These are phyloP conservation scores for Bibio marci DNA, from an alignment of 2,888 invertebrate genomes.

Conservation along the genomic window DNA sequence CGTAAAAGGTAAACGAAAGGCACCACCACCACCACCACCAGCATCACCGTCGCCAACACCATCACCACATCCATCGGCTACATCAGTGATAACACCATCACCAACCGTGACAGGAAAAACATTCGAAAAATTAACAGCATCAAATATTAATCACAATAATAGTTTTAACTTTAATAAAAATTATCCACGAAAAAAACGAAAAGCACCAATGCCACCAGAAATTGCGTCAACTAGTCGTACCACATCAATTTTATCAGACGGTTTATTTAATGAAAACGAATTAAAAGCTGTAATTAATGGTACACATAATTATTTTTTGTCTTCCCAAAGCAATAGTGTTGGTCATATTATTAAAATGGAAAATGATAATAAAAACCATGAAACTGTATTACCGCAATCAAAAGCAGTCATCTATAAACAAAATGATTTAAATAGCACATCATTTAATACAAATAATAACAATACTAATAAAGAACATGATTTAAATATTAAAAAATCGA, in stretches of 20 bases:
- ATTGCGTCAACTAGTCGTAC: slow-evolving; percentile 10
- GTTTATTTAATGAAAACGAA: slow-evolving; percentile 11
- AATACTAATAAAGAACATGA: no score
- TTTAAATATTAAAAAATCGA: no score
- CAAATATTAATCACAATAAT: neutral
- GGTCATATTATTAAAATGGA: neutral
- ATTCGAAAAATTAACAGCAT: slow-evolving; percentile 5
- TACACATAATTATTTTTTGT: neutral
- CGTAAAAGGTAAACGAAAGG: slow-evolving; percentile 59
- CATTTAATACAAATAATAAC: no score
- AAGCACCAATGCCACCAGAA: slow-evolving; percentile 40
- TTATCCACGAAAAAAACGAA: slow-evolving; percentile 30
- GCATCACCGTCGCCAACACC: slow-evolving; percentile 7
- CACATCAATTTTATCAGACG: slow-evolving; percentile 7
- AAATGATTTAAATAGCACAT: no score
- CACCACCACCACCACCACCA: slow-evolving; percentile 47
- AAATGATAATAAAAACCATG: no score
- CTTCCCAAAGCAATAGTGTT: neutral
- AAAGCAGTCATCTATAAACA: no score
- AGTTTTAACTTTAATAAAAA: no score
- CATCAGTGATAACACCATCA: neutral
- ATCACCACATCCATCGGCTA: neutral
- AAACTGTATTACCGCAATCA: no score
- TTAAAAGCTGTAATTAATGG: slow-evolving; percentile 11
- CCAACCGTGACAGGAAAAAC: slow-evolving; percentile 4